Evolutionary conservation across 2,113 vertebrate species (phyloP).

Genomic region (Synchiropus splendidus): DNA sequence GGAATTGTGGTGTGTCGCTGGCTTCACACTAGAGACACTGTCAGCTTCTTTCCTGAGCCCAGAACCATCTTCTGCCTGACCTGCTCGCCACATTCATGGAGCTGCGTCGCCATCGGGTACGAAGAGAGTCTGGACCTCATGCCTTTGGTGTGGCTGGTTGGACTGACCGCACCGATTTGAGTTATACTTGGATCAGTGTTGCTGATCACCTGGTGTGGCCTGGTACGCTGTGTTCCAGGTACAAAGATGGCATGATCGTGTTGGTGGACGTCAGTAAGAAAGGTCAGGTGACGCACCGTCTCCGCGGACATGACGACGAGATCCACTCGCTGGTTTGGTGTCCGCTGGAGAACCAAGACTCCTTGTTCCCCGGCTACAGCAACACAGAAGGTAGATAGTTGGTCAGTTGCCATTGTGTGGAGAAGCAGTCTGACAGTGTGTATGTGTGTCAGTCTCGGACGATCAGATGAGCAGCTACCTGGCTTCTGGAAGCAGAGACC

Average conservation of each 20-base stretch:
- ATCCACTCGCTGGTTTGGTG: constrained; percentile 89
- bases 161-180: too few species aligned
- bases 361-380: constrained; percentile 10
- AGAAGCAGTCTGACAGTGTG: background rate
- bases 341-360: constrained; percentile 65
- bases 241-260: constrained; percentile 92
- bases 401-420: too few species aligned
- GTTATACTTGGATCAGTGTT: too few species aligned
- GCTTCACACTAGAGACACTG: constrained; percentile 77
- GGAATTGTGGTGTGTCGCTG: constrained; percentile 84
- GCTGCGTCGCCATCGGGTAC: constrained; percentile 82
- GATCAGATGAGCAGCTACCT: constrained; percentile 70
- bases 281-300: constrained; percentile 77
- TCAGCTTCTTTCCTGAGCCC: constrained; percentile 84
- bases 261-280: constrained; percentile 87
- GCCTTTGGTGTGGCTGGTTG: too few species aligned
- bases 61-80: constrained; percentile 83
- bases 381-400: too few species aligned
- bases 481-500: constrained; percentile 93
- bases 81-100: constrained; percentile 88
- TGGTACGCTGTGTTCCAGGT: constrained; percentile 61
- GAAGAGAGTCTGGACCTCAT: constrained; percentile 7
- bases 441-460: constrained; percentile 37
- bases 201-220: too few species aligned
- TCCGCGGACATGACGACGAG: constrained; percentile 92